A percentile compares a stretch with the other conserved stretches of the same genome.
These are phyloP conservation scores for Amyelois transitella DNA, from an alignment of 1,140 invertebrate genomes.

Conservation along the genomic window DNA sequence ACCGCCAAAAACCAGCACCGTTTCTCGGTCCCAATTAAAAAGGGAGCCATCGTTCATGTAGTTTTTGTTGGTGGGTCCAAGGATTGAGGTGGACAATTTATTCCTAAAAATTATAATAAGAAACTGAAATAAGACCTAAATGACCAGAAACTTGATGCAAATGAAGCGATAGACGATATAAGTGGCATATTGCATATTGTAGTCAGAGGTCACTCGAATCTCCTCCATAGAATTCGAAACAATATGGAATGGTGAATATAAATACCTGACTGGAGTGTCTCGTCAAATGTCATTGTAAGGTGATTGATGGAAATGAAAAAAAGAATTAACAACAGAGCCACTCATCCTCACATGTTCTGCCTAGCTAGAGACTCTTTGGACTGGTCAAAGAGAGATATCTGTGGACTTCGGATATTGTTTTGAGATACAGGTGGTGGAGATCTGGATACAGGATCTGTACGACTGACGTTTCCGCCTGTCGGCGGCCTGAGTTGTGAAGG, in stretches of 20 bases:
- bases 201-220: no score
- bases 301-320: slow-evolving; percentile 3
- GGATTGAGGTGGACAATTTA: slow-evolving; percentile 54
- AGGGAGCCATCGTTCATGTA: slow-evolving; percentile 68
- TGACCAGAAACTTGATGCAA: no score
- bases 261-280: no score
- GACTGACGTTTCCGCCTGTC: background rate
- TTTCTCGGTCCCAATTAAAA: slow-evolving; percentile 73
- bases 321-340: slow-evolving; percentile 26
- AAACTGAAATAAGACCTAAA: no score
- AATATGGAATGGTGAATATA: no score
- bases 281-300: no score
- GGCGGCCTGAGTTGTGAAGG: slow-evolving; percentile 9
- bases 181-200: no score
- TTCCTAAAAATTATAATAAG: slow-evolving; percentile 31
- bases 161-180: no score
- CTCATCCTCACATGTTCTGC: slow-evolving; percentile 53
- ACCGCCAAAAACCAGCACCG: slow-evolving; percentile 77
- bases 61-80: slow-evolving; percentile 60
- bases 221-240: no score
- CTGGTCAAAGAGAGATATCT: slow-evolving; percentile 54
- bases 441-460: slow-evolving; percentile 14
- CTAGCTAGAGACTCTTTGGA: slow-evolving; percentile 54
- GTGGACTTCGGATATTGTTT: slow-evolving; percentile 31
- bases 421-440: slow-evolving; percentile 13